phyloP scores from a whole-genome alignment of 2,797 vertebrate species.

The Uromys caudimaculatus region DNA sequence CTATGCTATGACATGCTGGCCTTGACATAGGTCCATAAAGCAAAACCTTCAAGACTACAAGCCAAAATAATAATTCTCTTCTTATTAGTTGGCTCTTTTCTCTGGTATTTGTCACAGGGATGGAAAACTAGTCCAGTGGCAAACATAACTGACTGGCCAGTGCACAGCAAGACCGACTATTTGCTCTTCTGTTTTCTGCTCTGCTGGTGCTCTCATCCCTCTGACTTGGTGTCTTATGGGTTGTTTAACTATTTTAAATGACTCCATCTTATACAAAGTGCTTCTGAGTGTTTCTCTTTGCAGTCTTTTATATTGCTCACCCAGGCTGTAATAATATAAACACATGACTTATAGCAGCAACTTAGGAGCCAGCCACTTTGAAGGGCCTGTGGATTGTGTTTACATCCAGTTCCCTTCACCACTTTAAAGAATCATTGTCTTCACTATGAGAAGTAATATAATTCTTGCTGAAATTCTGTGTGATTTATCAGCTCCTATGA shows the following conservation, averaged over 20 bases:
- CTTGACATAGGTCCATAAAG: not conserved
- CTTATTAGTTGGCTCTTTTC: not conserved
- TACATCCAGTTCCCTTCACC: not conserved
- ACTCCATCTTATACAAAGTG: not conserved
- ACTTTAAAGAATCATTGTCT: not conserved
- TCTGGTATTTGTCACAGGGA: not conserved
- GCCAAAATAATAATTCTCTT: not conserved
- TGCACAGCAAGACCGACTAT: not conserved
- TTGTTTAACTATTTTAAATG: not conserved
- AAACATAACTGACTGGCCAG: too few relatives aligned
- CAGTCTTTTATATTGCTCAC: not conserved
- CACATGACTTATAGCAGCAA: not conserved
- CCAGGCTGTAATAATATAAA: not conserved
- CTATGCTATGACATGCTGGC: too few relatives aligned
- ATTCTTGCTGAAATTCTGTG: not conserved
- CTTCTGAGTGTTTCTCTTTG: slow-evolving; percentile 1
- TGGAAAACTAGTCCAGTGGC: too few relatives aligned
- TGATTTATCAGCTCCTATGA: not conserved
- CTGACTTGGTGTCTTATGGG: not conserved
- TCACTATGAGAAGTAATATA: not conserved
- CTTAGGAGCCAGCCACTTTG: not conserved
- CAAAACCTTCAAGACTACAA: not conserved
- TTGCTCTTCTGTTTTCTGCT: not conserved
- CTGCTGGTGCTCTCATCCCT: not conserved
- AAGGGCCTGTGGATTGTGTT: not conserved